These are phyloP conservation scores for Anguilla marmorata DNA, from an alignment of 2,797 vertebrate genomes.

Conservation along the genomic window DNA sequence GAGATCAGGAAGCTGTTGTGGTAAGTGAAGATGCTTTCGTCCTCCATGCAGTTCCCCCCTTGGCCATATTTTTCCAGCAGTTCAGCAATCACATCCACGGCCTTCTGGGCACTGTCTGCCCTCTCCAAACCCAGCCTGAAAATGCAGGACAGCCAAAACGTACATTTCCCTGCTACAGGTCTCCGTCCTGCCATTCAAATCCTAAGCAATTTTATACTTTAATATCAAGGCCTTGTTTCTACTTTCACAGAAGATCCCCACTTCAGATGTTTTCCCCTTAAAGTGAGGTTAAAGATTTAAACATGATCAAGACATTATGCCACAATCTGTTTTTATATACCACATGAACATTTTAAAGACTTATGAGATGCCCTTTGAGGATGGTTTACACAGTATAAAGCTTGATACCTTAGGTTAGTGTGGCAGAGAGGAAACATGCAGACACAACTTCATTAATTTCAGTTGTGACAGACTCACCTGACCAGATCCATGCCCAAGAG, in stretches of 20 bases:
- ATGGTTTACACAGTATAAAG: neutral
- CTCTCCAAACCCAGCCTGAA: slow-evolving; percentile 92
- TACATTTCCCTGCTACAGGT: neutral
- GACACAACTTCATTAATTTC: neutral
- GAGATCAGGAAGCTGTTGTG: slow-evolving; percentile 97
- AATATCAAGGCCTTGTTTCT: neutral
- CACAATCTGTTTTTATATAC: neutral
- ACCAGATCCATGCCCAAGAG: slow-evolving; percentile 97
- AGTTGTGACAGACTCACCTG: slow-evolving; percentile 67
- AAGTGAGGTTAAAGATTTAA: neutral
- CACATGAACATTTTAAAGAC: neutral
- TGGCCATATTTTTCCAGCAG: slow-evolving; percentile 88
- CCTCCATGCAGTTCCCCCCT: slow-evolving; percentile 92
- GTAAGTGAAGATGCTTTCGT: slow-evolving; percentile 82
- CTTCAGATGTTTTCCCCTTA: neutral
- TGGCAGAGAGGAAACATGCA: neutral
- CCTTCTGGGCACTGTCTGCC: slow-evolving; percentile 86
- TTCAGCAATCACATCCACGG: slow-evolving; percentile 81
- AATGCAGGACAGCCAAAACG: slow-evolving; percentile 1
- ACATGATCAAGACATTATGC: neutral
- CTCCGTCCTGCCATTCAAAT: neutral
- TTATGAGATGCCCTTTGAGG: neutral
- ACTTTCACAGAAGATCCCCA: neutral
- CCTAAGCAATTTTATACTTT: neutral
- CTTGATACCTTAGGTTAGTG: neutral